Evolutionary conservation across 2,113 vertebrate species (phyloP).

Genomic region (Chamaea fasciata): DNA sequence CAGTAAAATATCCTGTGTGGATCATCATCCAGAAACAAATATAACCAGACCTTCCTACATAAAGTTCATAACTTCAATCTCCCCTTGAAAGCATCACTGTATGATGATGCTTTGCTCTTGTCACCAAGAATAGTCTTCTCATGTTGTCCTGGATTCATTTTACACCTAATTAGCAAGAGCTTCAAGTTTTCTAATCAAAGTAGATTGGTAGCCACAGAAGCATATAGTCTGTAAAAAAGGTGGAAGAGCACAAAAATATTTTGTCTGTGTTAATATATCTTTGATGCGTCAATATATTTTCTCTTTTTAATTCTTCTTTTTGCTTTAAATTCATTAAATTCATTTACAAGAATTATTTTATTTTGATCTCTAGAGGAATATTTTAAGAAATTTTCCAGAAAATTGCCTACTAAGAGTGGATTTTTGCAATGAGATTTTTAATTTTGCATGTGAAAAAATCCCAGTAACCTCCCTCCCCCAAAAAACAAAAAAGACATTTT

Average conservation of each 20-base stretch:
- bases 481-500: background rate
- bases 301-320: background rate
- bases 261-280: background rate
- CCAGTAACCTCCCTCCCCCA: fast-evolving
- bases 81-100: background rate
- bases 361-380: background rate
- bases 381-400: background rate
- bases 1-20: background rate
- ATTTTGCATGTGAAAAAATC: background rate
- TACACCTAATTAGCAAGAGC: background rate
- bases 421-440: background rate
- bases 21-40: background rate
- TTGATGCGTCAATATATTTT: background rate
- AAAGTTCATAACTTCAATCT: background rate
- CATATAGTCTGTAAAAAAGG: background rate
- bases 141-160: background rate
- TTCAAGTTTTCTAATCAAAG: background rate
- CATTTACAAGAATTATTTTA: background rate
- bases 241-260: background rate
- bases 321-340: background rate
- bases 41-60: background rate
- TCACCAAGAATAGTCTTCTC: background rate
- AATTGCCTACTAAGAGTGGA: background rate
- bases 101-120: background rate
- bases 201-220: background rate